Evolutionary conservation across 1,140 invertebrate genomes (phyloP).

Genomic region (Drosophila tsacasi): DNA sequence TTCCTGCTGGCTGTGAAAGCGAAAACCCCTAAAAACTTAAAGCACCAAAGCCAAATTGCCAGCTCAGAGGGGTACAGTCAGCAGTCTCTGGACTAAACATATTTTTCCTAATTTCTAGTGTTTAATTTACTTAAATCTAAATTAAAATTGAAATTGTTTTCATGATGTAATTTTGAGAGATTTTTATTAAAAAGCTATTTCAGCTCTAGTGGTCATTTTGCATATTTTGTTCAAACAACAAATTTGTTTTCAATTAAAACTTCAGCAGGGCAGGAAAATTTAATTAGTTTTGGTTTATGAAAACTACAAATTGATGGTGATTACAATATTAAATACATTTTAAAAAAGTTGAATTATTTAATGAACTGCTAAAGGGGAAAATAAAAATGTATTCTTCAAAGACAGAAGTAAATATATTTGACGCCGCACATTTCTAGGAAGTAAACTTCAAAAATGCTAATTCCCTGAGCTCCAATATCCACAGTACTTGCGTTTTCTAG

Average conservation of each 20-base stretch:
- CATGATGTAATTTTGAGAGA: background rate
- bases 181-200: background rate
- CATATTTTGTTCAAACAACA: background rate
- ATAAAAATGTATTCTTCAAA: background rate
- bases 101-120: no score
- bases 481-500: conserved; percentile 21
- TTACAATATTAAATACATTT: background rate
- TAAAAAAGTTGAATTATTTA: no score
- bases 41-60: conserved; percentile 72
- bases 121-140: background rate
- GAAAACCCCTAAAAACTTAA: conserved; percentile 52
- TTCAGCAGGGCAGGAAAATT: background rate
- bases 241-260: conserved; percentile 14
- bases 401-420: no score
- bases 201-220: background rate
- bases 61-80: conserved; percentile 36
- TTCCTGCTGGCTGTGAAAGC: conserved; percentile 50
- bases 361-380: fast-evolving
- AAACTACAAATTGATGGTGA: no score
- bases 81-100: background rate
- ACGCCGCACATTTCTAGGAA: no score
- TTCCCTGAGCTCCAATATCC: background rate
- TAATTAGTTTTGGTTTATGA: background rate
- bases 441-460: no score
- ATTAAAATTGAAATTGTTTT: background rate